A percentile compares a stretch with the other conserved stretches of the same genome.
Evolutionary conservation across 2,797 vertebrate genomes (phyloP).

Genomic region (Vultur gryphus): DNA sequence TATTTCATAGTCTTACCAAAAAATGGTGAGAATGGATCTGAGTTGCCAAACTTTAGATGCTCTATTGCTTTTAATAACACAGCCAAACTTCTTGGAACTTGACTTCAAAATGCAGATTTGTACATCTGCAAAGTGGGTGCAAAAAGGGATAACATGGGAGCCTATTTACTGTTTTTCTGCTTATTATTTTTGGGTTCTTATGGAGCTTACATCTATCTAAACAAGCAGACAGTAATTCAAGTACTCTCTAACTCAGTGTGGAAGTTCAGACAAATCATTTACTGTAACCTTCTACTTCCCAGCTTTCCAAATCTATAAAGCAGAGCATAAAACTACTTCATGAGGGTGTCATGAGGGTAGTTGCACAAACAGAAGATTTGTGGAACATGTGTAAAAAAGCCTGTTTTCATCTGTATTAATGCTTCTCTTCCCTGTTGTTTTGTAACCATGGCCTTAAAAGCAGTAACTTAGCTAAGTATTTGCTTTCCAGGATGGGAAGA

Average conservation of each 20-base stretch:
- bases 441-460: background rate
- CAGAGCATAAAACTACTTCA: background rate
- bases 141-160: rapidly evolving
- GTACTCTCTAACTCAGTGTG: background rate
- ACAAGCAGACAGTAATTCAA: background rate
- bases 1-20: background rate
- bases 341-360: background rate
- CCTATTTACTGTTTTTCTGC: background rate
- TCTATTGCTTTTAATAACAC: background rate
- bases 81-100: background rate
- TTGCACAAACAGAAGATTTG: background rate
- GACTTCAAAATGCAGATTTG: background rate
- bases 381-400: background rate
- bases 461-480: background rate
- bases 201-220: background rate
- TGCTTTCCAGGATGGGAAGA: background rate
- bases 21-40: background rate
- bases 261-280: background rate
- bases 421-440: background rate
- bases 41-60: background rate
- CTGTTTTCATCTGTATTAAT: background rate
- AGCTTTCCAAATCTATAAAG: background rate
- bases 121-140: background rate
- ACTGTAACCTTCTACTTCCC: background rate
- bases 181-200: background rate